Base-by-base conservation (phyloP, 2,797 vertebrate species). In the Urosaurus nigricauda region DNA sequence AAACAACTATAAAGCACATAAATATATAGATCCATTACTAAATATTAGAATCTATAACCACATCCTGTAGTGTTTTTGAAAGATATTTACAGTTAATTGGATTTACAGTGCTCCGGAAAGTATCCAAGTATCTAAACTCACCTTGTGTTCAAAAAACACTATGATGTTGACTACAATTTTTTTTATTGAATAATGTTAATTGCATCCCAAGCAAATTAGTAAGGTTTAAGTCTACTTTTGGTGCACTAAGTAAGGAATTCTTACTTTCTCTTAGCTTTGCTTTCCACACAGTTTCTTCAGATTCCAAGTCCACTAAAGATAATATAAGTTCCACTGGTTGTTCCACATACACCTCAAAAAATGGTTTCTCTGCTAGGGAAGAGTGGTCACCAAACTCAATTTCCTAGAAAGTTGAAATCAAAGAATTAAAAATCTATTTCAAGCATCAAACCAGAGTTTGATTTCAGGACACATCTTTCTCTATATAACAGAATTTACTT, bases 281-380 rank as follows among this genome's bases (percentile, higher is more conserved):
- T 14, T 97, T 98, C 98, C 98, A 98, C 0, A 98, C 96, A 0
- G 93, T 96, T 71, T 97, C 97, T 0, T 97, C 96, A 0, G 98
- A 97, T 83, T 97, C 96, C 0, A 88, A 95, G 91, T 98, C 98
- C 21, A 97, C 92, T 79, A 98, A 94, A 88, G 97, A 97, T 91
- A 98, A 90, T 86, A 97, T 98, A 93, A 98, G 97, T 24, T 98
- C 98, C 16, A 98, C 96, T 0, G 96, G 96, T 85, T 98, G 97
- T 94, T 98, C 98, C 90, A 98, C 96, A 91, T 97, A 98, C 11
- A 97, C 98, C 91, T 98, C 98, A 80, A 98, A 98, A 93, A 98
- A 98, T 84, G 97, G 97, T 93, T 98, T 98, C 86, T 98, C 95
- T 91, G 97, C 98, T 60, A 98, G 91, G 40, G 91, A 85, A 0